Evolutionary conservation across 2,113 vertebrate genomes (phyloP), one percentile per base, ranked within the genome.

Genomic region (Verasper variegatus): DNA sequence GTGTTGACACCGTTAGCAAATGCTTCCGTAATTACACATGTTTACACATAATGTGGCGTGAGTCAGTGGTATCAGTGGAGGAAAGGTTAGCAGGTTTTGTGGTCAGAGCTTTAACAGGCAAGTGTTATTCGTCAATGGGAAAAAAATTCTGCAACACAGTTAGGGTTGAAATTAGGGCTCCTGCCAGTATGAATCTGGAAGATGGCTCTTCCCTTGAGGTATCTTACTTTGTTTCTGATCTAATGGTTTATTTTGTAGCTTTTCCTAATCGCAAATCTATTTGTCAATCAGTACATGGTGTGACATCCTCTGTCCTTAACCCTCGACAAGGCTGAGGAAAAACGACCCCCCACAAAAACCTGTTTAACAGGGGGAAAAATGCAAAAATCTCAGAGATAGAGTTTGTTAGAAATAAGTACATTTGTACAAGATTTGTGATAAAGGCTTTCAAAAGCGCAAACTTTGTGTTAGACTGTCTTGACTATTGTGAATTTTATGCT

Each of bases 11-110:
- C 11, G 45, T 80, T 71, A 80, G 67, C 47, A 69, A 83, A 71
- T 62, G 78, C 71, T 83, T 74, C 77, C 45, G 65, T 85, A 71
- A 85, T 81, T 78, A 87, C 77, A 83, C 76, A 75, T 78, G 82
- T 85, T 81, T 68, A 62, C 68, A 69, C 63, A 20, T 67, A 69
- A 69, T 18, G 23, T 56, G 58, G 42, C 74, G 65, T 82, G 80
- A 86, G 75, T 84, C 83, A 81, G 73, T 71, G 59, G 20, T 62
- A 40, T 66, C 55, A 66, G 1, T 68, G 7, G 54, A 40, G 71
- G 62, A 64, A 55, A 74, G 56, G 71, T 47, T 73, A 47, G 58
- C 37, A 47, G 20, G 61, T 26, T 71, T 60, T 61, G 51, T 35
- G 74, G 67, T 74, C 68, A 17, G 45, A 47, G 45, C 42, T 47